Evolutionary conservation across 2,797 vertebrate genomes (phyloP), one percentile per base, ranked within the genome.

Genomic region (Eulemur albifrons): DNA sequence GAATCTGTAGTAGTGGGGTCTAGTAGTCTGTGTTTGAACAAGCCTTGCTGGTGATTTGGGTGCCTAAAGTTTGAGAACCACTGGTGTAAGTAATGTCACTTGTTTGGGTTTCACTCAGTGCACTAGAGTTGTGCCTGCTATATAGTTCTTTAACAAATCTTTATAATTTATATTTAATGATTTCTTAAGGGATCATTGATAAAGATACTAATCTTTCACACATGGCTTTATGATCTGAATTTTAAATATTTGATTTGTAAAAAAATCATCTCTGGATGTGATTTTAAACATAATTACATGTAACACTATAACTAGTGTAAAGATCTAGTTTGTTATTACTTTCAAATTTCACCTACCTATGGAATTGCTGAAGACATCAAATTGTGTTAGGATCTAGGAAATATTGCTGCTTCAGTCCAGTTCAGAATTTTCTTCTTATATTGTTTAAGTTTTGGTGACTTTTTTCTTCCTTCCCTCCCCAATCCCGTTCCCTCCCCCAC

Each of bases 401-500:
- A 30, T 52, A 20, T 5, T 13, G 48, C 4, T n/a, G 13, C 0
- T 61, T 50, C 80, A 15, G 8, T 88, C 25, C 43, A 45, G 35
- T 50, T 45, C 61, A 75, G 23, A 72, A 57, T 83, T 73, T 4
- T 59, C 11, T 92, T 82, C 11, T 54, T 45, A 48, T 2, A 70
- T 76, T 76, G 6, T 1, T 80, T 23, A 83, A 54, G 15, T 69
- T 85, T 7, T 88, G n/a, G 23, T 76, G 40, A 69, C 18, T 48
- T 63, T 75, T 7, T 21, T 23, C 15, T 69, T 13, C 11, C 1
- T 43, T 15, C 6, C 18, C 18, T 76, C 2, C 2, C 30, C 7
- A 14, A 1, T 7, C 10, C 15, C 2, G 1, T 0, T 14, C 20
- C 1, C 45, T 40, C 3, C 10, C 0, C 35, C 15, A 4, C 13